These are phyloP conservation scores for Pachypsylla venusta DNA, from an alignment of 1,140 invertebrate genomes.

Conservation along the genomic window DNA sequence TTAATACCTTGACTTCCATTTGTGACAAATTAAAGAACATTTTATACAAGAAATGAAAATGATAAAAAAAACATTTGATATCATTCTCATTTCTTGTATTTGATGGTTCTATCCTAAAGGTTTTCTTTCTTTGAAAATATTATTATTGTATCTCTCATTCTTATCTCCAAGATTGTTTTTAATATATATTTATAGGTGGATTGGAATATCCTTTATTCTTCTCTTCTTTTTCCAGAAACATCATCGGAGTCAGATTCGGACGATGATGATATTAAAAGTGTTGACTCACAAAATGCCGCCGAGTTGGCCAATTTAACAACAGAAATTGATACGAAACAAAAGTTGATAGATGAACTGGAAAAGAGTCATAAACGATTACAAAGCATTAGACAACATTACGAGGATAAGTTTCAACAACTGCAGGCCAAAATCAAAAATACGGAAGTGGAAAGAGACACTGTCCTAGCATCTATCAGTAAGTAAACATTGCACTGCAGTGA, in stretches of 20 bases:
- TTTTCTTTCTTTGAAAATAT: too few species aligned
- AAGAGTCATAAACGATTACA: slow-evolving; percentile 66
- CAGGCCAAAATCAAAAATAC: slow-evolving; percentile 75
- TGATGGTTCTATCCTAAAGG: too few species aligned
- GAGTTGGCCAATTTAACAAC: slow-evolving; percentile 72
- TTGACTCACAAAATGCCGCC: slow-evolving; percentile 36
- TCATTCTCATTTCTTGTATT: too few species aligned
- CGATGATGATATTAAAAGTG: slow-evolving; percentile 33
- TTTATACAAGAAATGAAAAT: too few species aligned
- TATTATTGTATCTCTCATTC: too few species aligned
- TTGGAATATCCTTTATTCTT: too few species aligned
- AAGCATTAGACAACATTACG: slow-evolving; percentile 78
- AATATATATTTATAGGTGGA: too few species aligned
- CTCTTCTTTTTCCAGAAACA: slow-evolving; percentile 28
- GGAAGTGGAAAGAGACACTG: slow-evolving; percentile 83
- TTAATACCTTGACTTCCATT: too few species aligned
- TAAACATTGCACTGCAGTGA: too few species aligned
- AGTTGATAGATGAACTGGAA: slow-evolving; percentile 87
- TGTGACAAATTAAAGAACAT: too few species aligned
- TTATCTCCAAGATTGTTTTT: too few species aligned
- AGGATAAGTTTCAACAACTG: slow-evolving; percentile 82
- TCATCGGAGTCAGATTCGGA: slow-evolving; percentile 35
- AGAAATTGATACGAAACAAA: slow-evolving; percentile 82
- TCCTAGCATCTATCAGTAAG: slow-evolving; percentile 50
- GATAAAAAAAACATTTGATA: too few species aligned